Conservation (phyloP, 2,113 vertebrate genomes). For the Beaufortia kweichowensis region DNA sequence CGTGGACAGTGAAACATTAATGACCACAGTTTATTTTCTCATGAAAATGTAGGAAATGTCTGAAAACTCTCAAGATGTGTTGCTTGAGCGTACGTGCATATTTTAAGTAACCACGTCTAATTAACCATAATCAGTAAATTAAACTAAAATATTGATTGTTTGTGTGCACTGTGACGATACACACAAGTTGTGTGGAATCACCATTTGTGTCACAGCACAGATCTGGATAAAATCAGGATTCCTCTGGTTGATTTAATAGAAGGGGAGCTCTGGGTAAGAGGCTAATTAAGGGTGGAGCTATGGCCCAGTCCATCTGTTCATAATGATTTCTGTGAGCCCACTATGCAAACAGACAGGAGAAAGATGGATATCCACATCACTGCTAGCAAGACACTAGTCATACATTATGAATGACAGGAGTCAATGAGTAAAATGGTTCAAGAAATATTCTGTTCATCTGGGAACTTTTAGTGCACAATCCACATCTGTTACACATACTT, state of each 20-base stretch:
- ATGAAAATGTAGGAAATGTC: no score
- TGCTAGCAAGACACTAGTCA: background rate
- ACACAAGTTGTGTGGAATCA: background rate
- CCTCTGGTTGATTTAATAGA: constrained; percentile 46
- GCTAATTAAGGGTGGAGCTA: constrained; percentile 43
- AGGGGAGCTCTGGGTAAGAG: constrained; percentile 41
- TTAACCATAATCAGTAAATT: no score
- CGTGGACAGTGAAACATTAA: no score
- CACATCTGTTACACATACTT: background rate
- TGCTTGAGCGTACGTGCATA: no score
- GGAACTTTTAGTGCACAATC: background rate
- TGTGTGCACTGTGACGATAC: background rate
- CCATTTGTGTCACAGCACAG: background rate
- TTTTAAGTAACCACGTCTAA: no score
- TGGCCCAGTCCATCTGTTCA: constrained; percentile 52
- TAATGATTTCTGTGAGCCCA: constrained; percentile 23
- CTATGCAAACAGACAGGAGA: constrained; percentile 24
- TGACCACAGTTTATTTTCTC: no score
- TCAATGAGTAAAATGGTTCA: constrained; percentile 1
- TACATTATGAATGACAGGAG: constrained; percentile 25
- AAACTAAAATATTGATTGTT: no score
- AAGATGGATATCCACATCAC: constrained; percentile 31
- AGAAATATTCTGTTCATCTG: constrained; percentile 24
- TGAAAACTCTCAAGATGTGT: no score
- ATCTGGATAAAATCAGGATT: constrained; percentile 38